Base-by-base conservation (phyloP, 2,888 invertebrate genomes). In the Xylocampa areola region DNA sequence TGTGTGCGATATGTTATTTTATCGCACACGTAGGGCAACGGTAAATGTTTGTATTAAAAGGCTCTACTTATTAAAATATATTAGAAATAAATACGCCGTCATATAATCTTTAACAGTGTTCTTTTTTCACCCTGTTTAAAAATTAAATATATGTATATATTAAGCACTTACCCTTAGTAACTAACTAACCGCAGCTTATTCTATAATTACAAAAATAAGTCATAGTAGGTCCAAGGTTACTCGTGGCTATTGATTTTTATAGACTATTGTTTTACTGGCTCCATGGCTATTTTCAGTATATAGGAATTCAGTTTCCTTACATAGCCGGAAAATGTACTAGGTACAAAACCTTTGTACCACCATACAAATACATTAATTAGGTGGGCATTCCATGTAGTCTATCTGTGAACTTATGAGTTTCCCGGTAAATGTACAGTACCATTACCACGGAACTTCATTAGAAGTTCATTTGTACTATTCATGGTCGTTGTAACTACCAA, bases 391-490 rank as follows among this genome's bases (percentile, higher is more conserved):
- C 29, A 16, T 30, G 37, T 14, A 49, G 68, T 32, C 23, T 14
- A 17, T 21, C 0, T 5, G 23, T 11, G 14, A 32, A 2, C 8
- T 14, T 39, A 23, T 13, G 3, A 13, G 3, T 32, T 64, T 69
- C 49, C 21, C 17, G 2, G 44, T 64, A 49, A 55, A 45, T 25
- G 11, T 11, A 8, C 32, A 2, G 32, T 14, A 33, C 14, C 30
- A 45, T 11, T 17, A 10, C n/a, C 5, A 19, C 48, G 25, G 3
- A 11, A 35, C 32, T 49, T 49, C 32, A 68, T 36, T 16, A 52
- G 44, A 70, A 65, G 21, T 19, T 6, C 13, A 65, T 55, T 45
- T 41, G 4, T 29, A 65, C 16, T 21, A 49, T 40, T 54, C 16
- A 36, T 25, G 21, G 16, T 14, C 29, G 21, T 39, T 10, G 35